These are phyloP conservation scores for Scatophagus argus DNA, from an alignment of 2,113 vertebrate species.

Conservation along the genomic window DNA sequence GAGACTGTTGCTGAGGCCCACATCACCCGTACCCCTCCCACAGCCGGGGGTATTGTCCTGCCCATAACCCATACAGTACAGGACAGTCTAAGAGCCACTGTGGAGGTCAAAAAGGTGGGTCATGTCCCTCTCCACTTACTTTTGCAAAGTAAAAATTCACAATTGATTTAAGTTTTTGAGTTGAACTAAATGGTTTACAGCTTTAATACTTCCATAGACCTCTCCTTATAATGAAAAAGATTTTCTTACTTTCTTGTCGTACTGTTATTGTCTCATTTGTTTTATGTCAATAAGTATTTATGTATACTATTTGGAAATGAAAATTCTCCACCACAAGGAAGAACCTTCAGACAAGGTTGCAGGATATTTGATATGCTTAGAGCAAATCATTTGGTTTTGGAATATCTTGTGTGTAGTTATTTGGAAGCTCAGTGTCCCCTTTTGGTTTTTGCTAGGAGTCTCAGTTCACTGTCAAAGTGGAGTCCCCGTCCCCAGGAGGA, in stretches of 20 bases:
- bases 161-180: background rate
- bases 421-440: background rate
- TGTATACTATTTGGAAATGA: background rate
- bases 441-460: constrained; percentile 86
- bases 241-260: background rate
- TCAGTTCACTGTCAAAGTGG: constrained; percentile 89
- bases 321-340: background rate
- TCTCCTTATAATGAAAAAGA: background rate
- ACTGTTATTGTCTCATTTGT: too few species aligned
- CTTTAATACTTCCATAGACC: background rate
- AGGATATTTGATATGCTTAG: background rate
- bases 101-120: constrained; percentile 95
- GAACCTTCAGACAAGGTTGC: background rate
- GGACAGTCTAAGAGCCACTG: constrained; percentile 88
- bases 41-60: constrained; percentile 81
- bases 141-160: background rate
- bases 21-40: constrained; percentile 86
- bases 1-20: constrained; percentile 91
- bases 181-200: background rate
- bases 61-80: constrained; percentile 90
- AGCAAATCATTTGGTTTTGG: background rate
- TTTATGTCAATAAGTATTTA: background rate
- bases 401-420: background rate
- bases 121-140: background rate
- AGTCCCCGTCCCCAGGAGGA: constrained; percentile 89